These are phyloP conservation scores for Terrapene triunguis DNA, from an alignment of 2,113 vertebrate species.

Conservation along the genomic window DNA sequence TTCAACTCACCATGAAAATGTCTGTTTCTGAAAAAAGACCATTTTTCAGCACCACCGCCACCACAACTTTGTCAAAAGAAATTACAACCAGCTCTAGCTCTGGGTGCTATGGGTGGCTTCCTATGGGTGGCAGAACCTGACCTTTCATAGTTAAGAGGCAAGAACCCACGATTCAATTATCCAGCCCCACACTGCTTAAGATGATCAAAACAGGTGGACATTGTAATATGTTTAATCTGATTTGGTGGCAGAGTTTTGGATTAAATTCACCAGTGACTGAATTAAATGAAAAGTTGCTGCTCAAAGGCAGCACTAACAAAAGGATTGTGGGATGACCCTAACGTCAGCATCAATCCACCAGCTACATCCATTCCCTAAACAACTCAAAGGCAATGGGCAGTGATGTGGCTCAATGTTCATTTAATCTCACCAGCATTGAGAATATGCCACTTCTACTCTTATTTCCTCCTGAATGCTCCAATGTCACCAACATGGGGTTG, in stretches of 20 bases:
- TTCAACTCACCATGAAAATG: rapidly evolving
- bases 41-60: not conserved
- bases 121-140: rapidly evolving
- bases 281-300: conserved; percentile 11
- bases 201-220: conserved; percentile 35
- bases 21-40: not conserved
- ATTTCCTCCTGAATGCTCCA: not conserved
- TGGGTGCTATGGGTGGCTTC: too few relatives aligned
- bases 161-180: conserved; percentile 60
- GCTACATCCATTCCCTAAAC: not conserved
- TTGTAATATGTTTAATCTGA: conserved; percentile 39
- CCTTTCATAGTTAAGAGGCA: conserved; percentile 45
- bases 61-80: rapidly evolving
- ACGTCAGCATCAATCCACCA: not conserved
- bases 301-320: not conserved
- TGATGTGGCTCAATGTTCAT: not conserved
- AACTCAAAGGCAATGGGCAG: not conserved
- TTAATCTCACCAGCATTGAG: not conserved
- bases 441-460: not conserved
- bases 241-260: conserved; percentile 53
- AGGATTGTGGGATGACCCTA: rapidly evolving
- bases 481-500: not conserved
- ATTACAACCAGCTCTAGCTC: not conserved
- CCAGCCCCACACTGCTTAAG: conserved; percentile 26
- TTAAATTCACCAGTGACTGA: conserved; percentile 30